phyloP scores from a whole-genome alignment of 2,888 invertebrate genomes.

The Athripsodes cinereus region DNA sequence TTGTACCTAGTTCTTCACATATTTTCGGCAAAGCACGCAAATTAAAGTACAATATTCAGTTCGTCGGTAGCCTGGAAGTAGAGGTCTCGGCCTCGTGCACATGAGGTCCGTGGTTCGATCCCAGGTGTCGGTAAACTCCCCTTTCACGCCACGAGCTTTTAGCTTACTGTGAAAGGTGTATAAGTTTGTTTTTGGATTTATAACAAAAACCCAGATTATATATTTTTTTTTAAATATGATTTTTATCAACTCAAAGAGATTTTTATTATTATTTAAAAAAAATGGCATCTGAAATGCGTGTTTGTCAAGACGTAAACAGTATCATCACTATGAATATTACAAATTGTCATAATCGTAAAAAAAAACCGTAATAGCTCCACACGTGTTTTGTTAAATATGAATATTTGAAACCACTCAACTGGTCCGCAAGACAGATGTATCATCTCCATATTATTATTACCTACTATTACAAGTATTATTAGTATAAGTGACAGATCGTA shows the following conservation, averaged over 20 bases:
- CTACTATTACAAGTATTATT: no score
- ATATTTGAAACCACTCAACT: slow-evolving; percentile 1
- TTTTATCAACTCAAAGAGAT: not conserved
- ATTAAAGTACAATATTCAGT: not conserved
- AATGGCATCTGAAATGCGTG: not conserved
- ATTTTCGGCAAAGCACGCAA: not conserved
- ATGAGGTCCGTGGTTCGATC: no score
- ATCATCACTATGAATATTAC: not conserved
- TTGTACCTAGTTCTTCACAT: no score
- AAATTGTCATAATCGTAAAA: slow-evolving; percentile 1
- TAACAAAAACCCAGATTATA: no score
- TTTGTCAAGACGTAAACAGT: not conserved
- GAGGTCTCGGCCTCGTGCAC: no score
- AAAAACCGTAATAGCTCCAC: not conserved
- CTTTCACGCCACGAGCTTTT: no score
- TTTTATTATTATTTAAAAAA: not conserved
- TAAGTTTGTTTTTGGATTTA: no score
- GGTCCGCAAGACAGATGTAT: slow-evolving; percentile 1
- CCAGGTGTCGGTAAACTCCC: no score
- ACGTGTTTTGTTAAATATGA: not conserved
- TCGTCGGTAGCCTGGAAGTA: no score
- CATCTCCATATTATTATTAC: no score
- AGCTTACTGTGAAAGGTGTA: no score
- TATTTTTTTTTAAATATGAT: not conserved
- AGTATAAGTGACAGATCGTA: no score